A percentile compares a stretch with the other conserved stretches of the same genome.
These are phyloP conservation scores for Brachionus koreanus DNA, from an alignment of 1,140 invertebrate genomes.

Conservation along the genomic window DNA sequence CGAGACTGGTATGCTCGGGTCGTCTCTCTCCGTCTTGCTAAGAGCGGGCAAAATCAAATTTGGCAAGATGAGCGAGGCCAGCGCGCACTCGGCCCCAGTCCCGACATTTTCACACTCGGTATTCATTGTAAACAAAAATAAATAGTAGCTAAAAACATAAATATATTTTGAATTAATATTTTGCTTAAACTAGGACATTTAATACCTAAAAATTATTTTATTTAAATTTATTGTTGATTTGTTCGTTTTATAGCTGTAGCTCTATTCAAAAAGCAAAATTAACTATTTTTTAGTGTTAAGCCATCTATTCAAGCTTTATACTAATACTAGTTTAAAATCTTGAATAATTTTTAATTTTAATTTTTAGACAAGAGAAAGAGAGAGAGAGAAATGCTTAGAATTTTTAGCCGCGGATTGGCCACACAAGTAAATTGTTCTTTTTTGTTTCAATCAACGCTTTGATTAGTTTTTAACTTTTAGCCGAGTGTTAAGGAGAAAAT, in stretches of 20 bases:
- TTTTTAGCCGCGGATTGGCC: not conserved
- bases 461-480: not conserved
- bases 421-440: not conserved
- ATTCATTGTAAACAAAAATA: constrained; percentile 38
- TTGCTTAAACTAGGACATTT: not conserved
- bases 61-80: constrained; percentile 32
- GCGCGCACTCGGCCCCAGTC: not conserved
- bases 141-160: not conserved
- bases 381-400: constrained; percentile 3
- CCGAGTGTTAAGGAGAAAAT: not conserved
- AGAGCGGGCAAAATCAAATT: constrained; percentile 18
- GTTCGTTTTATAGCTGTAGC: constrained; percentile 17
- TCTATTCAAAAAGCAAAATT: constrained; percentile 25
- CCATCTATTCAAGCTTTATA: not conserved
- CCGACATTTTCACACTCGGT: not conserved
- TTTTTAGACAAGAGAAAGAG: not conserved
- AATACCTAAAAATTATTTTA: constrained; percentile 14
- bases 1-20: not conserved
- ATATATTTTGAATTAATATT: constrained; percentile 9
- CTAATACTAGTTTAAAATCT: not conserved
- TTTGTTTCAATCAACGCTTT: not conserved
- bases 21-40: not conserved
- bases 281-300: constrained; percentile 18
- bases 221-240: constrained; percentile 27
- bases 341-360: not conserved